These are phyloP conservation scores for Diaphora mendica DNA, from an alignment of 2,888 invertebrate species.

Conservation along the genomic window DNA sequence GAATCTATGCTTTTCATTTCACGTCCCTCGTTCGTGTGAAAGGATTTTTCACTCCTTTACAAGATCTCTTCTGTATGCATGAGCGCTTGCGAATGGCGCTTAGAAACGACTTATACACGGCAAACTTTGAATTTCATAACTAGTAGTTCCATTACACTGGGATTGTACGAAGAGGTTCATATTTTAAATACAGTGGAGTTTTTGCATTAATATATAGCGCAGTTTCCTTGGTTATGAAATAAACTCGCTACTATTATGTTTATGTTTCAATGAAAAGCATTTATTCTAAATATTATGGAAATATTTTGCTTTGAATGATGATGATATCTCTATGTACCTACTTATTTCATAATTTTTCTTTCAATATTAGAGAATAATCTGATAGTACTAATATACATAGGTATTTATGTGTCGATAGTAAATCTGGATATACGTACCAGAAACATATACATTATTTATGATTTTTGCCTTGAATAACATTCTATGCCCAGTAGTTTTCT, in stretches of 20 bases:
- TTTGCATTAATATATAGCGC: not conserved
- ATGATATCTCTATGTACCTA: too few relatives aligned
- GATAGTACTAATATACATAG: too few relatives aligned
- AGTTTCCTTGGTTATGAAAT: not conserved
- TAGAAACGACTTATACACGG: constrained; percentile 28
- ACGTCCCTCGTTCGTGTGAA: constrained; percentile 29
- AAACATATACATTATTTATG: too few relatives aligned
- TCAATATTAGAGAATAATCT: too few relatives aligned
- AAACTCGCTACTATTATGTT: not conserved
- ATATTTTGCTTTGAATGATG: too few relatives aligned
- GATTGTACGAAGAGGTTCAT: constrained; percentile 11
- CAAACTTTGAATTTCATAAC: constrained; percentile 36
- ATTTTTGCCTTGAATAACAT: too few relatives aligned
- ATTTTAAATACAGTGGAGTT: not conserved
- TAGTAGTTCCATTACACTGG: constrained; percentile 15
- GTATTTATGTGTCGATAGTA: too few relatives aligned
- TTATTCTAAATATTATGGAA: too few relatives aligned
- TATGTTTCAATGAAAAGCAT: not conserved
- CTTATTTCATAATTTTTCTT: too few relatives aligned
- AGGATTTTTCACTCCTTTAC: constrained; percentile 32
- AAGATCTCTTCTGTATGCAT: constrained; percentile 46
- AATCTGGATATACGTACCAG: too few relatives aligned
- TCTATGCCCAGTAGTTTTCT: too few relatives aligned
- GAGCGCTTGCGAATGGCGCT: constrained; percentile 30
- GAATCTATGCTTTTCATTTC: constrained; percentile 32